A percentile compares a stretch with the other conserved stretches of the same genome.
These are phyloP conservation scores for Hyaena hyaena DNA, from an alignment of 2,113 vertebrate genomes.

Conservation along the genomic window DNA sequence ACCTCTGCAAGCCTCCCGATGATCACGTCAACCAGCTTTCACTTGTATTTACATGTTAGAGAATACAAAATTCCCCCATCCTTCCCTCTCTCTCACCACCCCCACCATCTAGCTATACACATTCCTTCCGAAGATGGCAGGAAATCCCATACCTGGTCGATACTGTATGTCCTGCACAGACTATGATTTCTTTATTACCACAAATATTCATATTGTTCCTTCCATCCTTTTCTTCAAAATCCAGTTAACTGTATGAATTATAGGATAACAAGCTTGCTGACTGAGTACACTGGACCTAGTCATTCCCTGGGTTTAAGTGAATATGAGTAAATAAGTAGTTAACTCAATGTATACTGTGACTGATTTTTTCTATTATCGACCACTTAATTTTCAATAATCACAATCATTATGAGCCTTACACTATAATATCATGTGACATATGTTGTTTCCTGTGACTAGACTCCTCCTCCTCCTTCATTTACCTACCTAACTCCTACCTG, in stretches of 20 bases:
- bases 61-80: neutral
- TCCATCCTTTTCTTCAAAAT: slow-evolving; percentile 50
- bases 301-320: neutral
- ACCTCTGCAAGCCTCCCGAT: neutral
- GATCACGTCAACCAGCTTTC: neutral
- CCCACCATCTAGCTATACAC: neutral
- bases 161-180: neutral
- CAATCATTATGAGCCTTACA: neutral
- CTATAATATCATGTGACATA: neutral
- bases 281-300: neutral
- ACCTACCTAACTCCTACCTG: neutral
- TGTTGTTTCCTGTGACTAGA: neutral
- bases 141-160: neutral
- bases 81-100: neutral
- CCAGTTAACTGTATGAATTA: neutral
- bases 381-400: slow-evolving; percentile 20
- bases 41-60: neutral
- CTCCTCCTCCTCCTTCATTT: neutral
- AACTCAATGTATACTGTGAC: neutral
- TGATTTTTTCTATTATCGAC: neutral
- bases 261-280: neutral
- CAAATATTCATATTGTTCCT: neutral
- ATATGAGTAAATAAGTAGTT: slow-evolving; percentile 34
- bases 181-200: neutral
- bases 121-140: neutral